These are phyloP conservation scores for Scaptomyza tumidula DNA, from an alignment of 2,888 invertebrate genomes.

Conservation along the genomic window DNA sequence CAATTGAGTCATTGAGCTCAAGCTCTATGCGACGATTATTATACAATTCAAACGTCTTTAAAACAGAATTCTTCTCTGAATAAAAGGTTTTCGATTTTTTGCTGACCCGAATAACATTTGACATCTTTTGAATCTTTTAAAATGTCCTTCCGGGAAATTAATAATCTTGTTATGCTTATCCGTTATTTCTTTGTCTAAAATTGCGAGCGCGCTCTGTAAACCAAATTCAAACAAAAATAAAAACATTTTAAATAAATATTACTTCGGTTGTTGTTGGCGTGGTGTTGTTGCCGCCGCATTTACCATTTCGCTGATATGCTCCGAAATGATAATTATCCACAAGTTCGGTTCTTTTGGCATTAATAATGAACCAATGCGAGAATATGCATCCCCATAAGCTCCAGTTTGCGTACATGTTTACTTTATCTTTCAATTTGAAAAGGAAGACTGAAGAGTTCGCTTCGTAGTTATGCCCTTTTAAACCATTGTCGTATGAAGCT, in stretches of 20 bases:
- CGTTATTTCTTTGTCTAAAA: no score
- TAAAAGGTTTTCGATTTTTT: not conserved
- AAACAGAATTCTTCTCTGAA: not conserved
- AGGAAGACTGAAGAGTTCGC: not conserved
- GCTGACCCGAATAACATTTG: no score
- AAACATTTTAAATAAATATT: not conserved
- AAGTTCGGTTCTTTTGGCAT: not conserved
- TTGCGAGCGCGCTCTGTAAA: not conserved
- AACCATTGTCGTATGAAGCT: not conserved
- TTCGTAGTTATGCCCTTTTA: not conserved
- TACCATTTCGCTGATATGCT: not conserved
- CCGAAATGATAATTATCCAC: not conserved
- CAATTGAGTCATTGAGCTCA: no score
- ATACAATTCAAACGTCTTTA: not conserved
- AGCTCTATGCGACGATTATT: slow-evolving; percentile 12
- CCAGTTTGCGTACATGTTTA: slow-evolving; percentile 4
- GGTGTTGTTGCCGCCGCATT: not conserved
- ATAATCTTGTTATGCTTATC: no score
- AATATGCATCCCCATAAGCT: not conserved
- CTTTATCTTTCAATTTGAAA: no score
- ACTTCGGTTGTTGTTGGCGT: slow-evolving; percentile 6
- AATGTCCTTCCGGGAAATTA: not conserved
- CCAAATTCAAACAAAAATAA: not conserved
- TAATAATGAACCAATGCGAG: not conserved
- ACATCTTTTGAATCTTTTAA: no score